A percentile compares a stretch with the other conserved stretches of the same genome.
phyloP scores from a whole-genome alignment of 1,140 invertebrate genomes.

The Papilio xuthus region DNA sequence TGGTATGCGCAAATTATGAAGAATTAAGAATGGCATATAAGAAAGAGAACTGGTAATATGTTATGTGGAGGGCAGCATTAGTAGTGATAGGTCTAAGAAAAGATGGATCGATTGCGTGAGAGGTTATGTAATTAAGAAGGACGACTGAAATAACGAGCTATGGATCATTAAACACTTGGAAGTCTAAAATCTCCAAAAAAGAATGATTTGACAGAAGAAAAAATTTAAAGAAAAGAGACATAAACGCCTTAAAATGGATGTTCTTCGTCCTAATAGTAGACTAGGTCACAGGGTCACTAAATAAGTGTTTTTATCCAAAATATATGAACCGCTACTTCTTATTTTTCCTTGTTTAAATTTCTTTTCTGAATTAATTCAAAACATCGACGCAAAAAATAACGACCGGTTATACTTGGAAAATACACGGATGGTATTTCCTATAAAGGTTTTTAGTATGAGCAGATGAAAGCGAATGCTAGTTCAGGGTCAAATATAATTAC shows the following conservation, averaged over 20 bases:
- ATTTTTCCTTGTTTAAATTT: not conserved
- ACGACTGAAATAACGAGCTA: too few relatives aligned
- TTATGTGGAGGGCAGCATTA: too few relatives aligned
- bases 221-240: not conserved
- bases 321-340: not conserved
- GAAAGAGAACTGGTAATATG: too few relatives aligned
- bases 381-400: conserved; percentile 22
- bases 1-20: too few relatives aligned
- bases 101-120: too few relatives aligned
- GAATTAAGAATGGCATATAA: too few relatives aligned
- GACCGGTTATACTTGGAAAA: conserved; percentile 30
- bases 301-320: not conserved
- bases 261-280: not conserved
- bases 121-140: too few relatives aligned
- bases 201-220: too few relatives aligned
- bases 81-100: too few relatives aligned
- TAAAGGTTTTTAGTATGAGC: conserved; percentile 9
- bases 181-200: too few relatives aligned
- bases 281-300: not conserved
- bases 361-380: not conserved
- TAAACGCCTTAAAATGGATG: not conserved
- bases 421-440: conserved; percentile 29
- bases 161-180: too few relatives aligned
- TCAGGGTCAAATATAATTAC: conserved; percentile 37
- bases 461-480: conserved; percentile 35